phyloP scores from a whole-genome alignment of 1,140 invertebrate genomes.

The Aphelenchoides avenae region DNA sequence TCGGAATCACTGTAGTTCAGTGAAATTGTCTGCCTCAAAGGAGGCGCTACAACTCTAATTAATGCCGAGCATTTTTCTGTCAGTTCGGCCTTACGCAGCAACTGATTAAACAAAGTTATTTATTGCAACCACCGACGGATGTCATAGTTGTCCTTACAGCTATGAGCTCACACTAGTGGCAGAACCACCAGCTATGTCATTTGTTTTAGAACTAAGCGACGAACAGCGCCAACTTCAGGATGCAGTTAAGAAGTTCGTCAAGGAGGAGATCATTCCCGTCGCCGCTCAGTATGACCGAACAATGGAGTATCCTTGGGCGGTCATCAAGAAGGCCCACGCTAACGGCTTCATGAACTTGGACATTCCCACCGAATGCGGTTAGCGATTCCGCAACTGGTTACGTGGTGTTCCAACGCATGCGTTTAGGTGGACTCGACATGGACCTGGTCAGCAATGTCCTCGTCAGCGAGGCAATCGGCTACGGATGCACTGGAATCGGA shows the following conservation, averaged over 20 bases:
- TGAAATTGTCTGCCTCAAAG: no score
- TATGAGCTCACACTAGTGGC: no score
- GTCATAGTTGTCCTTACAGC: no score
- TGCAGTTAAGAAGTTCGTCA: conserved; percentile 81
- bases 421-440: conserved; percentile 50
- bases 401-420: not conserved
- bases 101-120: no score
- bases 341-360: conserved; percentile 82
- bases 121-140: no score
- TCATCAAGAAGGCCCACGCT: conserved; percentile 86
- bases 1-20: no score
- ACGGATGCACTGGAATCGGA: conserved; percentile 86
- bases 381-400: conserved; percentile 2
- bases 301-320: conserved; percentile 86
- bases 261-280: conserved; percentile 83
- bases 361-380: conserved; percentile 69
- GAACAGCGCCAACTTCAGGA: conserved; percentile 71
- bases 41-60: no score
- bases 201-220: conserved; percentile 51
- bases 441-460: conserved; percentile 74
- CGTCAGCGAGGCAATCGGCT: conserved; percentile 82
- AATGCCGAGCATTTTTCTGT: no score
- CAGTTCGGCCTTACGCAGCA: no score
- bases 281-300: conserved; percentile 82
- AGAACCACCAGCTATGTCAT: conserved; percentile 6